A percentile compares a stretch with the other conserved stretches of the same genome.
Evolutionary conservation across 2,113 vertebrate genomes (phyloP).

Genomic region (Sminthopsis crassicaudata): DNA sequence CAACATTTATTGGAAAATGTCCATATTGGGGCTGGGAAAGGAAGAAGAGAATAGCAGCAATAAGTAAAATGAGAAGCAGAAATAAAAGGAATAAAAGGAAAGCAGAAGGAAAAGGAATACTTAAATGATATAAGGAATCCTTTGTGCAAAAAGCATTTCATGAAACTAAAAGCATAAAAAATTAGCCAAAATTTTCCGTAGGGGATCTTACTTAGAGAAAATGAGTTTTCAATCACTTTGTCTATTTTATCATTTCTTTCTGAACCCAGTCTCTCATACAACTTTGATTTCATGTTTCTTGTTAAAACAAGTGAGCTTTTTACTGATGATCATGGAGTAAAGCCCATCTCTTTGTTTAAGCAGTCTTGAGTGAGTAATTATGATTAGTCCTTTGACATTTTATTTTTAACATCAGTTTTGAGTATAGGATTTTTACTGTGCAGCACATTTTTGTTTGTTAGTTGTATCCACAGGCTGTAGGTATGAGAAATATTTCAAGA

Average conservation of each 20-base stretch:
- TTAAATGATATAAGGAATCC: not conserved
- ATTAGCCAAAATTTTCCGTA: not conserved
- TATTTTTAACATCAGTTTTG: constrained; percentile 60
- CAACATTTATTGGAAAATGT: constrained; percentile 19
- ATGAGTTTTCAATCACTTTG: not conserved
- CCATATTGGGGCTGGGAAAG: not conserved
- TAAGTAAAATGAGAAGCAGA: not conserved
- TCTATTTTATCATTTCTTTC: constrained; percentile 14
- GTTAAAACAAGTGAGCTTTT: not conserved
- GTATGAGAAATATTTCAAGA: constrained; percentile 34
- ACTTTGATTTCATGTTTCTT: constrained; percentile 8
- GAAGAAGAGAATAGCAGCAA: not conserved
- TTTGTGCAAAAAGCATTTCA: not conserved
- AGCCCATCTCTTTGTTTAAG: not conserved
- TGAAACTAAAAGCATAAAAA: not conserved
- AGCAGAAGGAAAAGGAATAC: not conserved
- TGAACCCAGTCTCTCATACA: constrained; percentile 5
- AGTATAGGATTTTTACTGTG: constrained; percentile 57
- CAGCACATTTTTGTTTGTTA: constrained; percentile 50
- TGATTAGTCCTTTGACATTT: constrained; percentile 37
- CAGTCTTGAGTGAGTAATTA: not conserved
- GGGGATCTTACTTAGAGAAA: constrained; percentile 5
- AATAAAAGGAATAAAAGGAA: not conserved
- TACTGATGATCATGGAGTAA: not conserved
- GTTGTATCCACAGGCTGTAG: constrained; percentile 40